Base-by-base conservation (phyloP, 2,888 invertebrate species). In the Timema podura region DNA sequence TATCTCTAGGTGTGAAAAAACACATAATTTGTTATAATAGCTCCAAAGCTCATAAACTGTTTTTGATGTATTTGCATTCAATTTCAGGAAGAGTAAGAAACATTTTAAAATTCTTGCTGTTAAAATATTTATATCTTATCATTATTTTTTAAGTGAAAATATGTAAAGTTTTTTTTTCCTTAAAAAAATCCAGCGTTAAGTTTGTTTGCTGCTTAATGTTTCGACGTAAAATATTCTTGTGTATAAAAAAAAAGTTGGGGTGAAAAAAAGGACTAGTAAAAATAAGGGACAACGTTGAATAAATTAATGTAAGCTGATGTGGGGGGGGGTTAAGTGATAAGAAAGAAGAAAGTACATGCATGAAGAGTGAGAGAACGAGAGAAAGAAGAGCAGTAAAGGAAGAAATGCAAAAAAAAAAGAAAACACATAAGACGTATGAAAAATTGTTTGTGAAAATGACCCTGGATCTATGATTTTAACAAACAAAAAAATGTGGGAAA, bases 371-470 rank as follows among this genome's bases (percentile, higher is more conserved):
- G 61, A 61, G 61, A 45, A 61, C 11, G 45, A 9, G 61, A 61
- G 61, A 61, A 61, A 44, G 61, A 61, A 44, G 61, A 61, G 61
- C 5, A 61, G 44, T 30, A 30, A 30, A 44, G 61, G 10, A 13
- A 44, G 16, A 61, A 61, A 61, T 5, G 61, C 11, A 30, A 61
- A 61, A 45, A 61, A 61, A 45, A 61, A 61, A 44, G n/a, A 61
- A 44, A 61, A 10, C 44, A 61, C 61, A 15, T 61, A 61, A 61
- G 66, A 66, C 68, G 65, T 64, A 15, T 67, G 68, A 70, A 70
- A 70, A 70, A 68, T 70, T 64, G 68, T 67, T 68, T 11, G 64
- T 65, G 67, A 70, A 64, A 70, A 69, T 69, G 69, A 69, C 69
- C 69, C 69, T 54, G 69, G 61, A 61, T 61, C 61, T 61, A 45